Base-by-base conservation (phyloP, 2,797 vertebrate genomes). In the Tragopan temminckii region DNA sequence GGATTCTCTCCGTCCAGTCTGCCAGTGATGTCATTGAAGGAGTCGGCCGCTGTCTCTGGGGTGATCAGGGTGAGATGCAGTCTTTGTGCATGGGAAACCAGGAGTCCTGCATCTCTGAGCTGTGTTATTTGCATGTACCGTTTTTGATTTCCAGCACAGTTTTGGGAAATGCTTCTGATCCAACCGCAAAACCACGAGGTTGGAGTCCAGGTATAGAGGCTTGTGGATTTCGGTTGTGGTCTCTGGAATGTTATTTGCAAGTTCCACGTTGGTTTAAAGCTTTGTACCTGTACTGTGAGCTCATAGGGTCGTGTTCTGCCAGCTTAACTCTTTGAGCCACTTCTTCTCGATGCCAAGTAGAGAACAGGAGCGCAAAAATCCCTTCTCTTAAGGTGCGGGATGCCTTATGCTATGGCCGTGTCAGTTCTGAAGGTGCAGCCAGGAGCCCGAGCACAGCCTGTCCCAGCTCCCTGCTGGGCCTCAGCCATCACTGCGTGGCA, bases 291-390 rank as follows among this genome's bases (percentile, higher is more conserved):
- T 14, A 3, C 10, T 0, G 6, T 43, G 59, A 61, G 38, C 7
- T 18, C 19, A 27, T 0, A 24, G 24, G 27, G n/a, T 20, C 1
- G 7, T 12, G 42, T 10, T 43, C 10, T 62, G 48, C 35, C 74
- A 31, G 42, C 1, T 0, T 5, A 55, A 67, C 40, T 71, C 25
- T 53, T 10, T 13, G 77, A 53, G 25, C 83, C 85, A 61, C 33
- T 52, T 58, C 58, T 45, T 63, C 74, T 50, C 48, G 1, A 0
- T 1, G 3, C 58, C 2, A 0, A 0, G 29, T 0, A 0, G 40
- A 33, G 33, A 63, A 17, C 1, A 2, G 5, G 35, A 21, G 27
- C 33, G 6, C 7, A 24, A 64, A 62, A 79, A 23, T 5, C 14
- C 8, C 10, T 35, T 36, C 31, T 29, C 13, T 68, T 64, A 25